Base-by-base conservation (phyloP, 2,797 vertebrate genomes). In the Paguma larvata region DNA sequence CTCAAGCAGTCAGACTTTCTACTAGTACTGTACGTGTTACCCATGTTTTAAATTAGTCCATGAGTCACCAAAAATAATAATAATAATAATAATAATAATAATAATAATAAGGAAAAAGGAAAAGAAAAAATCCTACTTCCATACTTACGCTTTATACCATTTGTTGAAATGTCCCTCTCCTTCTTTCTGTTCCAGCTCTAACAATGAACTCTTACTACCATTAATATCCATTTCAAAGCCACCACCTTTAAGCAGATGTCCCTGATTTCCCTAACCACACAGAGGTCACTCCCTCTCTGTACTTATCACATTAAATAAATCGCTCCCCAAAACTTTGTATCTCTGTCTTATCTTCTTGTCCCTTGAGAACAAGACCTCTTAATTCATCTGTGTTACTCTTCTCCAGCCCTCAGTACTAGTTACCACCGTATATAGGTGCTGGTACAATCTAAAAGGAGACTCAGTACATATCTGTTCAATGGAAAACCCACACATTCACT, bases 241-340 rank as follows among this genome's bases (percentile, higher is more conserved):
- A 73, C 32, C n/a, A 19, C 51, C 75, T 82, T 38, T 34, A 41
- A 84, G 41, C 65, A 83, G 32, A 85, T 2, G 7, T 59, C 65
- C 44, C 44, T 44, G 11, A 67, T 59, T 8, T 86, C 51, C 34
- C 51, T 56, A 23, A 38, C 25, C 3, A 63, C 48, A 68, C 5
- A 15, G 34, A 89, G 62, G 83, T 63, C 91, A 92, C 82, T 44
- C 38, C n/a, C 27, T 56, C 56, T 91, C 6, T 62, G 62, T 25
- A 56, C 21, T 94, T 34, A 79, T 25, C 32, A 90, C 53, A 90
- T 41, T 41, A 59, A 95, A 32, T 67, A 13, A 95, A 63, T 88
- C 86, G 75, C 12, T 92, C 56, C 73, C 63, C n/a, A 87, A 32
- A 63, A 65, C 75, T 62, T 30, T 27, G 34, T 11, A 4, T 53